Evolutionary conservation across 92 coral and sea anemone genomes (phyloP).

Genomic region (Desmophyllum pertusum): DNA sequence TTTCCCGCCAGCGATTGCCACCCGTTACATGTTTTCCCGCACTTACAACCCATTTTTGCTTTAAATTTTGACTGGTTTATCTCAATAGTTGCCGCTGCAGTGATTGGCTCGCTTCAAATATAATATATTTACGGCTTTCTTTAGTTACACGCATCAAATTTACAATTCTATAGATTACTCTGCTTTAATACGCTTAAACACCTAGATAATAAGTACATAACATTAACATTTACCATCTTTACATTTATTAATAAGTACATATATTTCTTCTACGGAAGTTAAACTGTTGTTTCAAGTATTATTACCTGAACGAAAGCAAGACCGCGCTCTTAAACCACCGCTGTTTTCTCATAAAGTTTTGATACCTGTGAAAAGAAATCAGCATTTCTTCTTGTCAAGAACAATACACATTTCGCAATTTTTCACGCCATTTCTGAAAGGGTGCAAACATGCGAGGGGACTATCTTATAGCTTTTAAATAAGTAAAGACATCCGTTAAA

Average conservation of each 20-base stretch:
- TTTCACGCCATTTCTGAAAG: background rate
- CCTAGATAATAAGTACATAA: too few relatives aligned
- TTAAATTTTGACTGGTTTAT: background rate
- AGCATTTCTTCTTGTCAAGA: background rate
- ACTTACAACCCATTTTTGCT: too few relatives aligned
- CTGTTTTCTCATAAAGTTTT: background rate
- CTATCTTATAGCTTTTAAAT: too few relatives aligned
- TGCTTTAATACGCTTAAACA: too few relatives aligned
- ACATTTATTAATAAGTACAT: too few relatives aligned
- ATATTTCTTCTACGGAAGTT: background rate
- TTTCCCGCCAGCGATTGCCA: background rate
- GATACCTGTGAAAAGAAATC: slow-evolving; percentile 9
- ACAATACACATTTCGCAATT: background rate
- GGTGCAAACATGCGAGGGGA: background rate
- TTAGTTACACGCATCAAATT: too few relatives aligned
- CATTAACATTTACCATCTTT: too few relatives aligned
- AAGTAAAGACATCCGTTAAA: background rate
- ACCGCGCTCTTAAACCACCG: slow-evolving; percentile 26
- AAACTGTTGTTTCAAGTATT: background rate
- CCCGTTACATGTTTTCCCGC: background rate
- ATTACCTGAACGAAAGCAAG: slow-evolving; percentile 45
- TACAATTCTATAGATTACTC: too few relatives aligned
- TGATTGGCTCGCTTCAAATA: background rate
- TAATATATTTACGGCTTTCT: too few relatives aligned
- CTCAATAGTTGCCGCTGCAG: background rate